Base-by-base conservation (phyloP, 2,888 invertebrate genomes). In the Pyrocoelia pectoralis region DNA sequence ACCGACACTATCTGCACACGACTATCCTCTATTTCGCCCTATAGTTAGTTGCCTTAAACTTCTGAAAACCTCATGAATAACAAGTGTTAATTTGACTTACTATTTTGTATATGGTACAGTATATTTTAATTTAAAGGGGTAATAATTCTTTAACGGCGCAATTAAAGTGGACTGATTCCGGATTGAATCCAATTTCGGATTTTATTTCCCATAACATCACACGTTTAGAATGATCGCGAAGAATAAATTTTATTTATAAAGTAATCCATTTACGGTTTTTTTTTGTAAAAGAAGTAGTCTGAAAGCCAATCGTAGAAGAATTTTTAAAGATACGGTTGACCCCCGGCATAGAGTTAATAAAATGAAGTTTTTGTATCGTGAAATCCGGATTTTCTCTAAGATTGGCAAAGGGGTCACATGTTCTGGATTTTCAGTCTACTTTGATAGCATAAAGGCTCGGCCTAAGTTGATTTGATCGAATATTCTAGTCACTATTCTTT, bases 401-500 rank as follows among this genome's bases (percentile, higher is more conserved):
- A 77, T 78, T 74, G 74, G 77, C 77, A 78, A 77, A 76, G 75
- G 72, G 76, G 75, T 78, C 77, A 78, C 77, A 79, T 79, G 77
- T 75, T 76, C 71, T 70, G 77, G 76, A 77, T 78, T 77, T 78
- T 69, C 75, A 74, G 73, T 76, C 75, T 75, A 75, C 78, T 77
- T 78, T 78, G 78, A 79, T 77, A 74, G 76, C 75, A 76, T 74
- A 74, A 76, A 77, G 74, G 75, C 73, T 72, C 72, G 70, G 73
- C 73, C 61, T 65, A 75, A 77, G 78, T 78, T 79, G 79, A 79
- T 79, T 79, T 79, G 77, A 79, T 79, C 78, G 78, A 79, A 79
- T 79, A 79, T 79, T 79, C 79, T 73, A 79, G 79, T 79, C 79
- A 79, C 77, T 78, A 74, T 75, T 77, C 77, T 77, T 77, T 79